A percentile compares a stretch with the other conserved stretches of the same genome.
Conservation (phyloP, 2,797 vertebrate species). For the Hapalemur alaotrensis region DNA sequence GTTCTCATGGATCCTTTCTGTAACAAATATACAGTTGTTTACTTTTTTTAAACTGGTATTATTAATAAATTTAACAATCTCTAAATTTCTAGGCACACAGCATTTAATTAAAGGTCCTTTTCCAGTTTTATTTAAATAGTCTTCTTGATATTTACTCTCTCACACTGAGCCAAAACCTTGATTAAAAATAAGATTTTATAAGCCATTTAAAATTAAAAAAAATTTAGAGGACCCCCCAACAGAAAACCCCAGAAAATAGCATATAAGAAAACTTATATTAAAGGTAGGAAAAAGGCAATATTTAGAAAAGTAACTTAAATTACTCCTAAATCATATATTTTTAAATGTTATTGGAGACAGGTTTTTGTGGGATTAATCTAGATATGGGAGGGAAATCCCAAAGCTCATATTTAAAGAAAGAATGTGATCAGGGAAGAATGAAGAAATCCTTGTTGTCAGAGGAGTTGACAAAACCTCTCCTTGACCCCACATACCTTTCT, state of each 20-base stretch:
- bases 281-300: neutral
- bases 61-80: neutral
- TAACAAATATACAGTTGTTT: neutral
- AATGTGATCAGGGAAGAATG: neutral
- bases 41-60: neutral
- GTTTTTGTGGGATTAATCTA: neutral
- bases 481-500: neutral
- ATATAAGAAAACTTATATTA: neutral
- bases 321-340: neutral
- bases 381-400: neutral
- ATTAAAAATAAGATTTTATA: constrained; percentile 21
- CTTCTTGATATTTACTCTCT: constrained; percentile 23
- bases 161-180: constrained; percentile 1
- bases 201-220: neutral
- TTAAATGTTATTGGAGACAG: neutral
- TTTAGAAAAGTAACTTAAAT: constrained; percentile 7
- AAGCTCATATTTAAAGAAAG: neutral
- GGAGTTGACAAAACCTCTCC: neutral
- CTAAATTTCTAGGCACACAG: neutral
- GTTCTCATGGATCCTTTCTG: neutral
- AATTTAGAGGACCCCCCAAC: neutral
- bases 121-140: neutral
- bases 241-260: neutral
- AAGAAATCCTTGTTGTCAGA: neutral
- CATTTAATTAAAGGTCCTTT: constrained; percentile 35